Percentiles rank a stretch among this genome's conserved stretches.
phyloP scores from a whole-genome alignment of 2,888 invertebrate species.

The Venustoraphidia nigricollis region DNA sequence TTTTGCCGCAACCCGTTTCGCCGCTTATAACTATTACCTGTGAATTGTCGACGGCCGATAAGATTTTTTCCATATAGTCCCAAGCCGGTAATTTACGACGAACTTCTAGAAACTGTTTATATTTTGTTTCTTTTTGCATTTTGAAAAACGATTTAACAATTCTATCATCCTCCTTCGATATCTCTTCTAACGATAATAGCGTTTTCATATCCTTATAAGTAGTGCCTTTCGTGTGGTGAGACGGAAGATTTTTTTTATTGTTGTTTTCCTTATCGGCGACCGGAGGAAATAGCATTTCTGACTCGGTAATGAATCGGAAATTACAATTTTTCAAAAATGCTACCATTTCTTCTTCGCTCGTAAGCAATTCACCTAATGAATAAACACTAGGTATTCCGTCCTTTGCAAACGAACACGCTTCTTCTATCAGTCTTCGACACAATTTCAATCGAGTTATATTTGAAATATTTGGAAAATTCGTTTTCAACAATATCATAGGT shows the following conservation, averaged over 20 bases:
- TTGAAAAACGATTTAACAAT: conserved; percentile 44
- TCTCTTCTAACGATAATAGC: conserved; percentile 33
- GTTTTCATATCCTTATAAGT: conserved; percentile 36
- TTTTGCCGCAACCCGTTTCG: conserved; percentile 74
- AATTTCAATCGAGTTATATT: conserved; percentile 47
- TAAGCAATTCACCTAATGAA: conserved; percentile 51
- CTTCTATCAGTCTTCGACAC: conserved; percentile 47
- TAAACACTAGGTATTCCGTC: conserved; percentile 60
- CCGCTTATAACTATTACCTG: conserved; percentile 64
- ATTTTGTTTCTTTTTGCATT: conserved; percentile 42
- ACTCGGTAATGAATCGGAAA: conserved; percentile 42
- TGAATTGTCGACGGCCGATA: conserved; percentile 44
- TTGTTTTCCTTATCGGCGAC: conserved; percentile 17
- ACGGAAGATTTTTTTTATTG: conserved; percentile 26
- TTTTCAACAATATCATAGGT: conserved; percentile 53
- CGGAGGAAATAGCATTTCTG: conserved; percentile 27
- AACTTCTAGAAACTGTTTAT: conserved; percentile 45
- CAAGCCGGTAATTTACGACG: conserved; percentile 59
- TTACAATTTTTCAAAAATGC: conserved; percentile 40
- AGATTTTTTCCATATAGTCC: conserved; percentile 49
- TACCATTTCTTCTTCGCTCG: conserved; percentile 49
- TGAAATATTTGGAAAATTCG: conserved; percentile 44
- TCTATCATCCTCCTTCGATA: conserved; percentile 42
- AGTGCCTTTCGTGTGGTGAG: conserved; percentile 48
- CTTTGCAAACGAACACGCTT: conserved; percentile 44